Evolutionary conservation across 23 tunicate genomes (phyloP).

Genomic region (Botrylloides violaceus): DNA sequence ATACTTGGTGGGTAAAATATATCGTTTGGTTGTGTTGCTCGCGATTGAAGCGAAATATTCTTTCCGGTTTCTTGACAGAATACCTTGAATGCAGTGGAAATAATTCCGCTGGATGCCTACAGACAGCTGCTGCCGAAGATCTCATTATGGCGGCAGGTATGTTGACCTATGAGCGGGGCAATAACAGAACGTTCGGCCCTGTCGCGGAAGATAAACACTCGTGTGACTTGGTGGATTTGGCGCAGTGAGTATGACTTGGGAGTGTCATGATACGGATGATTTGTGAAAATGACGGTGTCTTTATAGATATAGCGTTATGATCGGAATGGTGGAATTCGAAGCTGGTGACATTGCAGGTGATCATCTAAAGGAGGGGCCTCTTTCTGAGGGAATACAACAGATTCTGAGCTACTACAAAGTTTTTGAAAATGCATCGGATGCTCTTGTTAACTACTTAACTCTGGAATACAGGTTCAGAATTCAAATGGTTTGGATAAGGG

Average conservation of each 20-base stretch:
- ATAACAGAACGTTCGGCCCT: slow-evolving; percentile 24
- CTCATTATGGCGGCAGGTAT: neutral
- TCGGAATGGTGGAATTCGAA: slow-evolving; percentile 17
- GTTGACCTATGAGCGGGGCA: neutral
- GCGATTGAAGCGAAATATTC: too few relatives aligned
- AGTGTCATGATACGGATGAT: neutral
- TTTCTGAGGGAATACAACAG: neutral
- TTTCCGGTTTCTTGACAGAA: neutral
- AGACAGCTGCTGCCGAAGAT: neutral
- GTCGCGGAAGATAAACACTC: neutral
- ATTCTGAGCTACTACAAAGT: neutral
- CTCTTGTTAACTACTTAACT: neutral
- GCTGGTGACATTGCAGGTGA: slow-evolving; percentile 2
- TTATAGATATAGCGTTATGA: slow-evolving; percentile 10
- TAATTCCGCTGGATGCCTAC: neutral
- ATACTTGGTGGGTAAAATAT: neutral
- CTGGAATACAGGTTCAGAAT: slow-evolving; percentile 21
- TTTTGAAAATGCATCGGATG: slow-evolving; percentile 5
- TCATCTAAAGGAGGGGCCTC: neutral
- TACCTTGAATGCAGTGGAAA: neutral
- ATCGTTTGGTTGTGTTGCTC: too few relatives aligned
- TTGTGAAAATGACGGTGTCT: too few relatives aligned
- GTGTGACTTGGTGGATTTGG: neutral
- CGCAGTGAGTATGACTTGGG: neutral
- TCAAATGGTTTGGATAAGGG: too few relatives aligned